Percentiles rank a stretch among this genome's conserved stretches.
Conservation (phyloP, 2,113 vertebrate genomes). For the Indri indri region DNA sequence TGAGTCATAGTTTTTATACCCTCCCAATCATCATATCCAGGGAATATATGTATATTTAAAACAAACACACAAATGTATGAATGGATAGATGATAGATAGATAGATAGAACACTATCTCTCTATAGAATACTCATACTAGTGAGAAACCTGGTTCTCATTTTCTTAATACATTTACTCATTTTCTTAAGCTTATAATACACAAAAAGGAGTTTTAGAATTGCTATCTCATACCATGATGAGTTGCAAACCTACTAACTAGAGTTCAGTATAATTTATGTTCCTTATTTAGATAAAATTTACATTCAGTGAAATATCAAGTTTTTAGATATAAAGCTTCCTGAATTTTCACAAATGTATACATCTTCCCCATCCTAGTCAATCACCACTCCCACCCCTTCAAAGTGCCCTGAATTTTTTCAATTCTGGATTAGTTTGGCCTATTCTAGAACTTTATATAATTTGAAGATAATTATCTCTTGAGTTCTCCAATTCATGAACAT, state of each 20-base stretch:
- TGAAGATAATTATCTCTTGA: background rate
- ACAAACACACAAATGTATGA: background rate
- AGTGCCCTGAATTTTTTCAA: background rate
- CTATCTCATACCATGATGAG: background rate
- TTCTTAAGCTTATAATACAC: background rate
- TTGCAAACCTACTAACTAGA: background rate
- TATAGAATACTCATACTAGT: background rate
- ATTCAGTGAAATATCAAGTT: background rate
- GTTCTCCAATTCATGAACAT: background rate
- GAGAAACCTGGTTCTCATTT: background rate
- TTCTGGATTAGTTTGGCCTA: background rate
- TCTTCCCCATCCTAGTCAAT: background rate
- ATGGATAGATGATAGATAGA: background rate
- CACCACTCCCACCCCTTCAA: background rate
- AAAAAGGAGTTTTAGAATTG: background rate
- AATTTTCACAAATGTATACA: background rate
- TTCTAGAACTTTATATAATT: background rate
- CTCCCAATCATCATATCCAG: background rate
- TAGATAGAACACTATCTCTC: too few relatives aligned
- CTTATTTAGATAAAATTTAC: slow-evolving; percentile 8
- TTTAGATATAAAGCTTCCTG: background rate
- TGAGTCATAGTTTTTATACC: background rate
- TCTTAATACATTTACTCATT: background rate
- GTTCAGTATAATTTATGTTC: background rate
- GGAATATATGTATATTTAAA: background rate